Evolutionary conservation across 2,888 invertebrate genomes (phyloP), one percentile per base, ranked within the genome.

Genomic region (Andricus curvator): DNA sequence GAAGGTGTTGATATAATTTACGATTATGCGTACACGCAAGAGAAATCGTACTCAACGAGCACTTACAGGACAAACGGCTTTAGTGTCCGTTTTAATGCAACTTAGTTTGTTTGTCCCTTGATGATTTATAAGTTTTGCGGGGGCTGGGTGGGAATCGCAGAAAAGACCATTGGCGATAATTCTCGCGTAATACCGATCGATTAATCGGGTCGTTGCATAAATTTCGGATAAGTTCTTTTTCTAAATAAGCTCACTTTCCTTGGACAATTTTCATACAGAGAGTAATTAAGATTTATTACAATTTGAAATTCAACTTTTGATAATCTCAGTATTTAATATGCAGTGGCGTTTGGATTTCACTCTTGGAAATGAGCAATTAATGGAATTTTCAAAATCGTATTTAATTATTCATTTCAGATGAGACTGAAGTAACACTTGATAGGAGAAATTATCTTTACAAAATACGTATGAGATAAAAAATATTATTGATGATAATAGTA

Each of bases 1-100:
- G 86, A 87, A 91, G 90, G 90, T 91, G 91, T 91, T 90, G 90
- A 90, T 90, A 91, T 91, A 91, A 91, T 91, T 91, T 91, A 91
- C 88, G 88, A 89, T 88, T 87, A 85, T 82, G 77, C 79, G 82
- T 81, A 78, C 79, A 80, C 78, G 82, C 83, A 84, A 82, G 84
- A 82, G 79, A 82, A 85, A 83, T 83, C 82, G 79, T 82, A 80
- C 80, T 83, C 79, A 78, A 83, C 82, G 80, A 79, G 82, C 80
- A 82, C 84, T 84, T 82, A 83, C 81, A 78, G 76, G 81, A 33
- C 81, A 67, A 80, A 62, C 70, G 56, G 80, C 79, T 80, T 79
- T 80, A 83, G 17, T 64, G 64, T 64, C 29, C 29, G 56, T 74
- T 70, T 74, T 56, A 74, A 74, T 74, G 70, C 70, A 74, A 74